Percentiles rank a stretch among this genome's conserved stretches.
Conservation (phyloP, 2,888 invertebrate genomes). For the Callyntrura sp. region DNA sequence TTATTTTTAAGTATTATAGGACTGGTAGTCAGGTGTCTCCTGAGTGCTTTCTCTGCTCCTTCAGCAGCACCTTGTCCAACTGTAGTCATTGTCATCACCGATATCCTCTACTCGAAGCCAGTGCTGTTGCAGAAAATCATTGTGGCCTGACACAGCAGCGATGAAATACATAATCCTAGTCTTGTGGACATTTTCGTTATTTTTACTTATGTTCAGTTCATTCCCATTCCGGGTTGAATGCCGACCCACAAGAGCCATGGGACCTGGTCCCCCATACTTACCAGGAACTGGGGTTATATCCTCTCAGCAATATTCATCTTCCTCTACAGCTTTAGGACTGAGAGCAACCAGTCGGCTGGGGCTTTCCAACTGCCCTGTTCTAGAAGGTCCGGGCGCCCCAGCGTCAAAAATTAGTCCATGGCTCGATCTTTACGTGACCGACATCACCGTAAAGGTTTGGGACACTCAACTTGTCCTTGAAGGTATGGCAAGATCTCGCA, state of each 20-base stretch:
- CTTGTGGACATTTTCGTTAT: conserved; percentile 83
- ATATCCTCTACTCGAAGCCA: neutral
- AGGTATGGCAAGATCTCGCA: conserved; percentile 83
- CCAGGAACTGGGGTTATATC: conserved; percentile 60
- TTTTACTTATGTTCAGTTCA: conserved; percentile 84
- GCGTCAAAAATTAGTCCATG: conserved; percentile 75
- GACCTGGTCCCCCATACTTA: conserved; percentile 80
- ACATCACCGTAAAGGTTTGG: conserved; percentile 83
- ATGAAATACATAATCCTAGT: conserved; percentile 84
- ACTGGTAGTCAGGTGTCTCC: neutral
- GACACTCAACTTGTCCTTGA: conserved; percentile 83
- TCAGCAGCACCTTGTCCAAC: neutral
- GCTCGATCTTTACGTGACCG: conserved; percentile 81
- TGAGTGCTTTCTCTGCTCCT: neutral
- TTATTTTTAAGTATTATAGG: neutral
- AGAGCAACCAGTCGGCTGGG: conserved; percentile 35
- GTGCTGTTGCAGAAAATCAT: neutral
- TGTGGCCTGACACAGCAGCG: conserved; percentile 68
- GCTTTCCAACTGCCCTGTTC: conserved; percentile 80
- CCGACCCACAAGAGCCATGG: conserved; percentile 82
- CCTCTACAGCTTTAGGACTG: conserved; percentile 50
- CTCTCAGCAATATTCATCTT: conserved; percentile 47
- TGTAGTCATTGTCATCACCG: conserved; percentile 15
- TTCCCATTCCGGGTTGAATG: conserved; percentile 83
- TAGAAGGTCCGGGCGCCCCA: conserved; percentile 79